Conservation (phyloP, 2,888 invertebrate species). For the Cylloceria caligata region DNA sequence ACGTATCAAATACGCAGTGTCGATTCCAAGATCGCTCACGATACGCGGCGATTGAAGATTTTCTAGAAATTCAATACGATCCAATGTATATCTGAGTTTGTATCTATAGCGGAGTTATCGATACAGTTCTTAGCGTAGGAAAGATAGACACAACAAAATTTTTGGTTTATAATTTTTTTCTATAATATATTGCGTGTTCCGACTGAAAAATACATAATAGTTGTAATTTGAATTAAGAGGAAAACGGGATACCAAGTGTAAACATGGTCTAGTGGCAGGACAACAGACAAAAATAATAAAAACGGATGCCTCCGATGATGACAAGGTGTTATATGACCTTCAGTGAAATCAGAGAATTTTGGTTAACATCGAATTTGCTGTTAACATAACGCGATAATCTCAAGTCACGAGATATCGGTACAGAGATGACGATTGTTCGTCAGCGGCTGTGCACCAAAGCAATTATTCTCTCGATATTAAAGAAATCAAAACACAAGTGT, state of each 20-base stretch:
- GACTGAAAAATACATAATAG: slow-evolving; percentile 11
- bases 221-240: too few relatives aligned
- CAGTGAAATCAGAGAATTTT: slow-evolving; percentile 43
- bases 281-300: slow-evolving; percentile 34
- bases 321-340: slow-evolving; percentile 66
- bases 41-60: not conserved
- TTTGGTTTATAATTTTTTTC: not conserved
- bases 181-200: not conserved
- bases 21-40: not conserved
- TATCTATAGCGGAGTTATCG: not conserved
- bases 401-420: not conserved
- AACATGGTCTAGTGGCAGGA: not conserved
- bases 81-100: not conserved
- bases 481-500: slow-evolving; percentile 78
- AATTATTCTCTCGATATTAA: slow-evolving; percentile 11
- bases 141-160: slow-evolving; percentile 8
- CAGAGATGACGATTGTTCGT: slow-evolving; percentile 13
- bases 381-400: not conserved
- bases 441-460: not conserved
- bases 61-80: not conserved
- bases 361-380: not conserved
- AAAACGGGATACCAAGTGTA: not conserved
- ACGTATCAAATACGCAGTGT: too few relatives aligned
- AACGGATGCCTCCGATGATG: slow-evolving; percentile 44
- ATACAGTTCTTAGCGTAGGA: not conserved